phyloP scores from a whole-genome alignment of 2,797 vertebrate species.

The Pangasius larnaudii region DNA sequence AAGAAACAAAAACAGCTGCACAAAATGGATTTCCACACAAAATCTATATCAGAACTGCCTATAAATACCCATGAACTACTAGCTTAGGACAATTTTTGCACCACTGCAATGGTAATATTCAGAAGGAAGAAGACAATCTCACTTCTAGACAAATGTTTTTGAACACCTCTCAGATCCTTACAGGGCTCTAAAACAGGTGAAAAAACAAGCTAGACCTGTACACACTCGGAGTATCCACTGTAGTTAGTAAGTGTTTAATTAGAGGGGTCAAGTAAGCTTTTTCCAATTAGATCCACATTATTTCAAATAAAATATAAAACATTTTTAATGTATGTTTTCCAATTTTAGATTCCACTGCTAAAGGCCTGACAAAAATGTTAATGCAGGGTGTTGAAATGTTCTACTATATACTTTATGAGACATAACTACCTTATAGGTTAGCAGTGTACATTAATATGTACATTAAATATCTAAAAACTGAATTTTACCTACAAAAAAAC shows the following conservation, averaged over 20 bases:
- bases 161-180: background rate
- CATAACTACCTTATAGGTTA: background rate
- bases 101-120: background rate
- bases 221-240: background rate
- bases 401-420: background rate
- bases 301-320: background rate
- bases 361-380: background rate
- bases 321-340: background rate
- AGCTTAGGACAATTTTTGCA: background rate
- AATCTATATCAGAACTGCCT: background rate
- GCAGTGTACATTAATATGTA: background rate
- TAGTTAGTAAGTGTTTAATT: background rate
- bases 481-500: background rate
- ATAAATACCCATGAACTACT: background rate
- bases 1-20: background rate
- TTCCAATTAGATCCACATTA: background rate
- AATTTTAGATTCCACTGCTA: background rate
- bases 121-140: background rate
- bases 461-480: background rate
- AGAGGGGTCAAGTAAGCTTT: background rate
- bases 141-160: background rate
- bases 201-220: background rate
- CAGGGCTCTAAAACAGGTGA: background rate
- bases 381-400: background rate
- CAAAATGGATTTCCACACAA: background rate